Conservation (phyloP, 2,113 vertebrate genomes). For the Entelurus aequoreus region DNA sequence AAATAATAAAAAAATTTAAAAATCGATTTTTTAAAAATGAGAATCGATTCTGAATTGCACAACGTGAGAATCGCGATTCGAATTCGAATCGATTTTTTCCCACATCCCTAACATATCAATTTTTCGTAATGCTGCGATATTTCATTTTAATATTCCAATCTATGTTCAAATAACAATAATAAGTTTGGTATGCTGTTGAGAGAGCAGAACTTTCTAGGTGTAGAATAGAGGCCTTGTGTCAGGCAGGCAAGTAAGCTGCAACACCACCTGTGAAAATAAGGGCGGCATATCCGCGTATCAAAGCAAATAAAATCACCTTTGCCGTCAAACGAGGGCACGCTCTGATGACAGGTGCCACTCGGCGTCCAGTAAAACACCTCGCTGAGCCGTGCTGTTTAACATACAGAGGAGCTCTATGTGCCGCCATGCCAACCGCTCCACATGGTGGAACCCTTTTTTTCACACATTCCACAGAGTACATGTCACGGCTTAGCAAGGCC, state of each 20-base stretch:
- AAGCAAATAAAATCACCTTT: constrained; percentile 67
- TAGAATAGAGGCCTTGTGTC: constrained; percentile 60
- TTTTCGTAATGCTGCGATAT: too few relatives aligned
- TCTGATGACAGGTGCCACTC: constrained; percentile 70
- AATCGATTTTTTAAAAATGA: too few relatives aligned
- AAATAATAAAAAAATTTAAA: too few relatives aligned
- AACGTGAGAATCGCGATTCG: too few relatives aligned
- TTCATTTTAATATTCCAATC: too few relatives aligned
- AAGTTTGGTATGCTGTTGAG: background rate
- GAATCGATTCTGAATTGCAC: too few relatives aligned
- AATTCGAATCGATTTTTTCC: too few relatives aligned
- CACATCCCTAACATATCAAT: too few relatives aligned
- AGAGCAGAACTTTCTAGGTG: constrained; percentile 34
- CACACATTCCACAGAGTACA: constrained; percentile 31
- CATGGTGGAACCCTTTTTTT: constrained; percentile 16
- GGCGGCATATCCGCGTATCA: constrained; percentile 61
- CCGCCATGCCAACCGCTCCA: background rate
- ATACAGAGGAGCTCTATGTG: background rate
- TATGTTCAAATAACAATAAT: constrained; percentile 6
- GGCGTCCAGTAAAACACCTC: constrained; percentile 49
- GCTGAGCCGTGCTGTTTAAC: background rate
- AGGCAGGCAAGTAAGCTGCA: constrained; percentile 55
- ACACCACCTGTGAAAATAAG: constrained; percentile 73
- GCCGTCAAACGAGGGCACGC: constrained; percentile 42
- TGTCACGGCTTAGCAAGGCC: constrained; percentile 32